Base-by-base conservation (phyloP, 2,113 vertebrate genomes). In the Natator depressus region DNA sequence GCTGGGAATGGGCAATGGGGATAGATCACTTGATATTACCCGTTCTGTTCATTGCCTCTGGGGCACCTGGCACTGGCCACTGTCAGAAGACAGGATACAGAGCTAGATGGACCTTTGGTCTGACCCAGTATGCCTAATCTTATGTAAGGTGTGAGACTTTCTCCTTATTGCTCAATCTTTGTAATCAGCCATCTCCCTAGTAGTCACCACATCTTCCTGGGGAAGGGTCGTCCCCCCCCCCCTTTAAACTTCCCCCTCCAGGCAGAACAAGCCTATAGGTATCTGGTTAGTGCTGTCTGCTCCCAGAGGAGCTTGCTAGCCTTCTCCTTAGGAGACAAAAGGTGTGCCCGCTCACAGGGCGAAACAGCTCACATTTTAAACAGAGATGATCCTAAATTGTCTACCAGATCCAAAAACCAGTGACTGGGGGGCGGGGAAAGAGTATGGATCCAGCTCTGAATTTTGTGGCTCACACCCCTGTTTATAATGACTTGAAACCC, bases 341-440 rank as follows among this genome's bases (percentile, higher is more conserved):
- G 5, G 19, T 20, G 35, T 38, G 17, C n/a, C n/a, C 19, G 4
- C 59, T 22, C 9, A 38, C 5, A 13, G 13, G 22, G 53, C 65
- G 5, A 80, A 72, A 35, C 20, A 13, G 16, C 25, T n/a, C 38
- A 1, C 8, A 0, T 2, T 50, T 69, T 57, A 47, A 54, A 79
- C 14, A 9, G 82, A 79, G 50, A 5, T 51, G 53, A 42, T 13
- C 7, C 65, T 50, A 47, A 69, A 12, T 53, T 3, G 7, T 1
- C 0, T 3, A 10, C 11, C 1, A 2, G 10, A 5, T 4, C 6
- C 8, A 1, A 13, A 65, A 35, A 35, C 12, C 25, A 65, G 31
- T 65, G 6, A 24, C 20, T 65, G 76, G 6, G 29, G 27, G 12
- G 10, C 42, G 42, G 42, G 42, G 42, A 42, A 3, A 47, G 5